Conservation (phyloP, 2,888 invertebrate species). For the Lithophane ornitopus region DNA sequence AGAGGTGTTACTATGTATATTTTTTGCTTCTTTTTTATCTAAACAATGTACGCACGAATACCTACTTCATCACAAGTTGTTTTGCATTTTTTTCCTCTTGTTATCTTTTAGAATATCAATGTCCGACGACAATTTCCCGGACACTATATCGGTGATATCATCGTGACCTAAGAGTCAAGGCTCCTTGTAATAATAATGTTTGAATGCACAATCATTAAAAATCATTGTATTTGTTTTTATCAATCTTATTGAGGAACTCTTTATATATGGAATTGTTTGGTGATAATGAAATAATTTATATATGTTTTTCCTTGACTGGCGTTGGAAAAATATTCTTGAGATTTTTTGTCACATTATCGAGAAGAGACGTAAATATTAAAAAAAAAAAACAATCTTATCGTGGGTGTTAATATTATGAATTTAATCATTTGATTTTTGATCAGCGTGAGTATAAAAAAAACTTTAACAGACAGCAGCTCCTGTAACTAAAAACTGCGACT, state of each 20-base stretch:
- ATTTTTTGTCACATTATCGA: background rate
- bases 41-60: background rate
- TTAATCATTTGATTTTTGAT: background rate
- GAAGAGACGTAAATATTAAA: background rate
- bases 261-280: conserved; percentile 32
- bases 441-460: background rate
- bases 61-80: conserved; percentile 19
- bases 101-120: conserved; percentile 51
- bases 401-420: background rate
- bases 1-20: conserved; percentile 20
- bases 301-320: background rate
- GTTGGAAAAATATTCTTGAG: background rate
- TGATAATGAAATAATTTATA: conserved; percentile 19
- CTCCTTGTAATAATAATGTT: conserved; percentile 40
- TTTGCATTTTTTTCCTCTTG: conserved; percentile 52
- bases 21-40: conserved; percentile 32
- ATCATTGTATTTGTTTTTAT: conserved; percentile 62
- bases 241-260: conserved; percentile 49
- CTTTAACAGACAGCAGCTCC: background rate
- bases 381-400: background rate
- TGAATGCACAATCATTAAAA: conserved; percentile 60
- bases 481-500: background rate
- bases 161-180: conserved; percentile 76
- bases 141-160: conserved; percentile 73
- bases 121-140: conserved; percentile 73